These are phyloP conservation scores for Helicorthomorpha holstii DNA, from an alignment of 1,140 invertebrate species.

Conservation along the genomic window DNA sequence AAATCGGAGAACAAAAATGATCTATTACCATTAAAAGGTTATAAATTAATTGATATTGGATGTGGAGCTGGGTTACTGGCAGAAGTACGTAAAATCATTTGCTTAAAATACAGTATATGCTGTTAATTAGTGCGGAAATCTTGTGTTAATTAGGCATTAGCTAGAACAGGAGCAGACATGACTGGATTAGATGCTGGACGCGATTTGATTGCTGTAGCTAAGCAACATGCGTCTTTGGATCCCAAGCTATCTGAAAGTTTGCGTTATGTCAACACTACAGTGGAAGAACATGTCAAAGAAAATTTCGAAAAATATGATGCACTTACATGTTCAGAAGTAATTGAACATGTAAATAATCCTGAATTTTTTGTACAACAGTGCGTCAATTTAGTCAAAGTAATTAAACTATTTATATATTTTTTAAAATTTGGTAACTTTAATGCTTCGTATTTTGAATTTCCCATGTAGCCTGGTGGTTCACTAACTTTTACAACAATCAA, in stretches of 20 bases:
- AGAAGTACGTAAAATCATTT: too few relatives aligned
- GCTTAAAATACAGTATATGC: too few relatives aligned
- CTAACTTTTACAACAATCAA: neutral
- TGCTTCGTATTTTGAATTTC: neutral
- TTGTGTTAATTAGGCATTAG: too few relatives aligned
- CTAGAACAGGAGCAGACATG: conserved; percentile 56
- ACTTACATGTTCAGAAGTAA: conserved; percentile 69
- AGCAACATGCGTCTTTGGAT: conserved; percentile 33
- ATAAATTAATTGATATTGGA: too few relatives aligned
- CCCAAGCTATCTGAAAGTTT: conserved; percentile 14
- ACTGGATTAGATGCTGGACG: conserved; percentile 65
- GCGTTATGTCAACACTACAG: conserved; percentile 21
- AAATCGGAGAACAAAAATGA: too few relatives aligned
- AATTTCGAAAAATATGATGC: conserved; percentile 49
- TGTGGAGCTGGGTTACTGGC: too few relatives aligned
- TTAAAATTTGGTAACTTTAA: neutral
- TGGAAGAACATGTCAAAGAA: conserved; percentile 37
- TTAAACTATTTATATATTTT: neutral
- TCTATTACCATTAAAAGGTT: too few relatives aligned
- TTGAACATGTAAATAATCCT: conserved; percentile 75
- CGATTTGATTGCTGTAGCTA: conserved; percentile 48
- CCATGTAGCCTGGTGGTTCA: neutral
- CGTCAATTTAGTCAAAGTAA: conserved; percentile 45
- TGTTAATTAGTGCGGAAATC: too few relatives aligned
- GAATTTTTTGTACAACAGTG: conserved; percentile 57